Conservation (phyloP, 2,113 vertebrate species). For the Monopterus albus region DNA sequence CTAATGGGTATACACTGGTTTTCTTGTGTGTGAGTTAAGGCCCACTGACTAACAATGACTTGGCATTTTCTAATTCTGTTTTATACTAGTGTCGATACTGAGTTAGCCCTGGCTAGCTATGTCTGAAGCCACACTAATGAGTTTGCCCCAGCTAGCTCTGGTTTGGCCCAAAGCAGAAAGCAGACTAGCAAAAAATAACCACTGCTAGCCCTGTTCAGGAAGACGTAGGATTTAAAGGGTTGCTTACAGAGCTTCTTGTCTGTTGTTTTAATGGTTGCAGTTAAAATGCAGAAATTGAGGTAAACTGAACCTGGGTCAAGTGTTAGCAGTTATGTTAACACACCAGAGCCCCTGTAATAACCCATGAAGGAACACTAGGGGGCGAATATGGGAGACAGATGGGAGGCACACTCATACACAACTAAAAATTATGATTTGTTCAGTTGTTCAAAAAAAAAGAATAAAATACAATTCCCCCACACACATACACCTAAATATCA, state of each 20-base stretch:
- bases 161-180: conserved; percentile 36
- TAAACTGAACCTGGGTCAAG: conserved; percentile 61
- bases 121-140: not conserved
- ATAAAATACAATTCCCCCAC: conserved; percentile 51
- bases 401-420: conserved; percentile 22
- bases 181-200: conserved; percentile 12
- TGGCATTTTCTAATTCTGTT: not conserved
- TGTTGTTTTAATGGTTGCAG: conserved; percentile 40
- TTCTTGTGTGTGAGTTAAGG: not conserved
- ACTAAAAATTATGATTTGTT: conserved; percentile 67
- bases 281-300: conserved; percentile 61
- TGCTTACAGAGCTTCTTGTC: conserved; percentile 9
- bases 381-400: conserved; percentile 25
- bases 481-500: conserved; percentile 63
- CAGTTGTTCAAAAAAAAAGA: conserved; percentile 43
- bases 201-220: conserved; percentile 50
- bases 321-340: conserved; percentile 45
- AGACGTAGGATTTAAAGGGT: conserved; percentile 68
- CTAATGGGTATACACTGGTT: not conserved
- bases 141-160: conserved; percentile 22
- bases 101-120: conserved; percentile 21
- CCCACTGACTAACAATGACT: conserved; percentile 2
- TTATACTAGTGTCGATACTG: not conserved
- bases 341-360: conserved; percentile 34
- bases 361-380: conserved; percentile 45